Base-by-base conservation (phyloP, 2,888 invertebrate species). In the Imbricaverruca yamaguchii region DNA sequence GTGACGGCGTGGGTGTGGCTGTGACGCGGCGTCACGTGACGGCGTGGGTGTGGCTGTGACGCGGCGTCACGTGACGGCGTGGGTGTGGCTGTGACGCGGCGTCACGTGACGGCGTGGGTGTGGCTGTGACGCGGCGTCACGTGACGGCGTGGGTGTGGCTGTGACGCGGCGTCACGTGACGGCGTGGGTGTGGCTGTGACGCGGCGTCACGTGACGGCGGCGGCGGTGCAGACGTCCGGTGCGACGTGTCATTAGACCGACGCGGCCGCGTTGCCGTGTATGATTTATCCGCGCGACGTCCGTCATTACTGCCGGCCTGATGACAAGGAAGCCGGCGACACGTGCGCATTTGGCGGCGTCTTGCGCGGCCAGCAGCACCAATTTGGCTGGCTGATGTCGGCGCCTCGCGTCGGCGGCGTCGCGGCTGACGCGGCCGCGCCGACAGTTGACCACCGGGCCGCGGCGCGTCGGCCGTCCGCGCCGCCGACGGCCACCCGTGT, bases 321-420 rank as follows among this genome's bases (percentile, higher is more conserved):
- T 67, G 67, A 67, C 67, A 13, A 67, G 67, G 12, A 13, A 1
- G 10, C 6, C 12, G 67, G 67, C 67, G 67, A 67, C 67, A 67
- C 67, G 67, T 67, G 25, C 67, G 25, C 67, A 67, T 67, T 67
- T 67, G 67, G 67, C 67, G 10, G 67, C 67, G 67, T 67, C 67
- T 67, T 67, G 67, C 67, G 67, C 12, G 67, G 67, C 67, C 67
- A 67, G 67, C 12, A 67, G 67, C 67, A 25, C 25, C 67, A 67
- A 67, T 67, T 67, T 67, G 67, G 67, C n/a, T 18, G 67, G 25
- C 25, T 67, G 67, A 13, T 25, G 4, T 13, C 67, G 25, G 25
- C 25, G 25, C n/a, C 25, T 12, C 13, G 67, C 25, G 25, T 13
- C 67, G 67, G 12, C 53, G 39, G 39, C 39, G 39, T 39, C 39